These are phyloP conservation scores for Brachirus orientalis DNA, from an alignment of 2,113 vertebrate species.

Conservation along the genomic window DNA sequence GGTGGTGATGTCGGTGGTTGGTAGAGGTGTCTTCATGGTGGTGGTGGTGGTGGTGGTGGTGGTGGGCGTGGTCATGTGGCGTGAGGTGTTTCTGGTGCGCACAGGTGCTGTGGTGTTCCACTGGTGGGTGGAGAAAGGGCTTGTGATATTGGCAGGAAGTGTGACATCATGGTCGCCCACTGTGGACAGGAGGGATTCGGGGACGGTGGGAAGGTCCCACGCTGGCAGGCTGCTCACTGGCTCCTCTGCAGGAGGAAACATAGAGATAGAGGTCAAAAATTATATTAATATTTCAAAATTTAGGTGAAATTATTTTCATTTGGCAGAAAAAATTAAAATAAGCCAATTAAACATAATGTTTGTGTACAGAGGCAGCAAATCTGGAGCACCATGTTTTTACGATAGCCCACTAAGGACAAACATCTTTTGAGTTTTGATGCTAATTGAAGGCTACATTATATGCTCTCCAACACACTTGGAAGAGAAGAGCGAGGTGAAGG, in stretches of 20 bases:
- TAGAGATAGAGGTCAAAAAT: too few relatives aligned
- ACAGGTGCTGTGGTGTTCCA: slow-evolving; percentile 70
- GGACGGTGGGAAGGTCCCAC: slow-evolving; percentile 80
- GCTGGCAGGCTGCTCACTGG: slow-evolving; percentile 66
- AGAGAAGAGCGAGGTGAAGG: too few relatives aligned
- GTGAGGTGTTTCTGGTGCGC: slow-evolving; percentile 51
- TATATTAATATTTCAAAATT: too few relatives aligned
- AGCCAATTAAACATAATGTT: too few relatives aligned
- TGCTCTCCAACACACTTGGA: too few relatives aligned
- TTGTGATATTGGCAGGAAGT: slow-evolving; percentile 72
- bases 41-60: slow-evolving; percentile 21
- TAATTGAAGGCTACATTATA: too few relatives aligned
- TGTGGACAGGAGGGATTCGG: slow-evolving; percentile 69
- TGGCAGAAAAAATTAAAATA: too few relatives aligned
- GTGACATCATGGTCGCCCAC: slow-evolving; percentile 74
- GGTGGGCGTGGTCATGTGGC: slow-evolving; percentile 7
- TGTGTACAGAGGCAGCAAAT: too few relatives aligned
- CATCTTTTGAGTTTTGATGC: too few relatives aligned
- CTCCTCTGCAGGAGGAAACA: slow-evolving; percentile 58
- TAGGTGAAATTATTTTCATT: too few relatives aligned
- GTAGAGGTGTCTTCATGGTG: slow-evolving; percentile 5
- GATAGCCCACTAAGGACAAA: too few relatives aligned
- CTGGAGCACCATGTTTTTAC: too few relatives aligned
- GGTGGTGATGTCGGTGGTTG: slow-evolving; percentile 9
- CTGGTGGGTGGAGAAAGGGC: slow-evolving; percentile 75